Base-by-base conservation (phyloP, 2,113 vertebrate genomes). In the Pycnonotus jocosus region DNA sequence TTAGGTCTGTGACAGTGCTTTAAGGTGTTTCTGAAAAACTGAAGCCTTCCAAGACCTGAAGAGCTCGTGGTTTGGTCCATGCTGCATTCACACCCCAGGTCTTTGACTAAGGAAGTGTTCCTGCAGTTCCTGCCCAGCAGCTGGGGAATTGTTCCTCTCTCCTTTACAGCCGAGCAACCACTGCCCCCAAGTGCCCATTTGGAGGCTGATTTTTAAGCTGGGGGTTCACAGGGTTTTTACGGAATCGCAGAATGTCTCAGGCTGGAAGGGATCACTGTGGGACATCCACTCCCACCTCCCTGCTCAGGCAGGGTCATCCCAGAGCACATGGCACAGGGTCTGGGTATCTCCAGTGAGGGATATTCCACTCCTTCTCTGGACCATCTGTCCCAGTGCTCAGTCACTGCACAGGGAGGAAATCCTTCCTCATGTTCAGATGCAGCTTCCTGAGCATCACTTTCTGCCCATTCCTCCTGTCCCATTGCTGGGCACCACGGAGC, bases 161-260 rank as follows among this genome's bases (percentile, higher is more conserved):
- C n/a, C 65, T 73, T 83, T 73, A 91, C 87, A 90, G 68, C 47
- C 50, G 4, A 94, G 96, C 68, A 77, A 56, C 94, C 94, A 95
- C 95, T 97, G 94, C 96, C 95, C 94, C 93, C 93, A 95, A 95
- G 94, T 83, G 95, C 93, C 90, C 87, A 44, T 86, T 80, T 56
- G 44, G 58, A 77, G 44, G 62, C 51, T 81, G 11, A 27, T 70
- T 88, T 82, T 56, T 18, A 23, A n/a, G 3, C 0, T 76, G 69
- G 27, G 73, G 66, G 45, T 38, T 91, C 57, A 27, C 33, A 13
- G 56, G 45, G 18, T 6, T 85, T 92, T 81, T 44, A 24, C 15
- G 24, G 42, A 77, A 28, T 28, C 10, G 0, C 27, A 37, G 62
- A 7, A 70, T 48, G 64, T 21, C 21, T 8, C 10, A 40, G 5